Percentiles rank a stretch among this genome's conserved stretches.
Conservation (phyloP, 2,888 invertebrate genomes). For the Drosophila sordidula region DNA sequence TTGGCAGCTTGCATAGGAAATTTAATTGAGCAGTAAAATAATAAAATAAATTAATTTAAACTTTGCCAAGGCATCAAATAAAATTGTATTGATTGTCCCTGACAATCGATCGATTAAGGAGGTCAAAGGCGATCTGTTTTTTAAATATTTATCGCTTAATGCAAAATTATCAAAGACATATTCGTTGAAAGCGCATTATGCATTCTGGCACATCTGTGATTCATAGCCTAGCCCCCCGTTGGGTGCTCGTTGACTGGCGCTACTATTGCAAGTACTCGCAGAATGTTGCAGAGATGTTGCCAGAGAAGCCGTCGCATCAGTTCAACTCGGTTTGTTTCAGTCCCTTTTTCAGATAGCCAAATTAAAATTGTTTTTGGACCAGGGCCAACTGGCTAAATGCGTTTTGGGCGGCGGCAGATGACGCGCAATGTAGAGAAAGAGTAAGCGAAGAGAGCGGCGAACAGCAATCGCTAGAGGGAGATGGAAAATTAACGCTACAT, state of each 20-base stretch:
- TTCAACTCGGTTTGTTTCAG: slow-evolving; percentile 24
- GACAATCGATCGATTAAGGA: slow-evolving; percentile 51
- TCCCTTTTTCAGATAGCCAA: slow-evolving; percentile 45
- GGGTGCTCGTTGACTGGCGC: slow-evolving; percentile 8
- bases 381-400: slow-evolving; percentile 66
- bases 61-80: slow-evolving; percentile 31
- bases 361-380: slow-evolving; percentile 56
- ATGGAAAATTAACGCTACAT: neutral
- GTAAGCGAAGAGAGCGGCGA: neutral
- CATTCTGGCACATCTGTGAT: slow-evolving; percentile 27
- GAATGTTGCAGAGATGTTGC: slow-evolving; percentile 16
- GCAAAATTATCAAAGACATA: slow-evolving; percentile 1
- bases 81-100: slow-evolving; percentile 30
- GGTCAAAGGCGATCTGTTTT: slow-evolving; percentile 41
- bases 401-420: slow-evolving; percentile 61
- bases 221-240: slow-evolving; percentile 16
- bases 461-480: neutral
- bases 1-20: slow-evolving; percentile 65
- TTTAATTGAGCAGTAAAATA: slow-evolving; percentile 54
- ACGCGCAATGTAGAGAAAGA: slow-evolving; percentile 42
- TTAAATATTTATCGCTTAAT: slow-evolving; percentile 26
- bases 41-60: slow-evolving; percentile 36
- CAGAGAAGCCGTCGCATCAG: slow-evolving; percentile 13
- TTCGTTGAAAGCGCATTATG: neutral
- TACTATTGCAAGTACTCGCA: neutral